Evolutionary conservation across 2,888 invertebrate species (phyloP), one percentile per base, ranked within the genome.

Genomic region (Vannuccia rotundouncinata): DNA sequence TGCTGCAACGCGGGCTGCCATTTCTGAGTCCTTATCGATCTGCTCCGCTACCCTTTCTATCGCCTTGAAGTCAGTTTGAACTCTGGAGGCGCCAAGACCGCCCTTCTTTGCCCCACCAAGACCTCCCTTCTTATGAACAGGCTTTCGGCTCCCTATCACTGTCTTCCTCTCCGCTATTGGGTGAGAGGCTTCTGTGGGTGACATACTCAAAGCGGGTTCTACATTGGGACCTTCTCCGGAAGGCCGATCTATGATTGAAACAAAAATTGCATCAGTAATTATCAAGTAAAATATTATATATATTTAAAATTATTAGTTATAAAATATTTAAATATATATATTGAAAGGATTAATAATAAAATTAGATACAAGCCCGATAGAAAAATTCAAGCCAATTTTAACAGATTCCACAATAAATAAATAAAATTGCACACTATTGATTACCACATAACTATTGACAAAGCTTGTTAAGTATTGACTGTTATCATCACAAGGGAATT

Each of bases 31-130:
- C 87, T 93, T 93, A 88, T 95, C 94, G 0, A 93, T 92, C 88
- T 93, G 90, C 84, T 92, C 92, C 1, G 95, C 96, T 85, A 94
- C 93, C 83, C 92, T 92, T 89, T 98, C 97, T 82, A 98, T 92
- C 86, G 95, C 96, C 25, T 93, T 94, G 88, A 99, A 99, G 89
- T 97, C 95, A 0, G 95, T 92, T 85, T 93, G 93, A 29, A 98
- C 95, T 88, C 94, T 94, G 78, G 95, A 95, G 22, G 98, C 99
- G 77, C 98, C 98, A 79, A 98, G 89, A 60, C 93, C 92, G 22
- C 31, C 29, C 17, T 59, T 82, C 31, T 73, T 82, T 10, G 31
- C 31, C 29, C 17, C 30, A 77, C 31, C 31, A 76, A 13, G 31
- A n/a, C 22, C 27, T 77, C 75, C 2, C 66, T 75, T 75, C 27